Percentiles rank a stretch among this genome's conserved stretches.
Evolutionary conservation across 2,888 invertebrate species (phyloP).

Genomic region (Ellobium chinense): DNA sequence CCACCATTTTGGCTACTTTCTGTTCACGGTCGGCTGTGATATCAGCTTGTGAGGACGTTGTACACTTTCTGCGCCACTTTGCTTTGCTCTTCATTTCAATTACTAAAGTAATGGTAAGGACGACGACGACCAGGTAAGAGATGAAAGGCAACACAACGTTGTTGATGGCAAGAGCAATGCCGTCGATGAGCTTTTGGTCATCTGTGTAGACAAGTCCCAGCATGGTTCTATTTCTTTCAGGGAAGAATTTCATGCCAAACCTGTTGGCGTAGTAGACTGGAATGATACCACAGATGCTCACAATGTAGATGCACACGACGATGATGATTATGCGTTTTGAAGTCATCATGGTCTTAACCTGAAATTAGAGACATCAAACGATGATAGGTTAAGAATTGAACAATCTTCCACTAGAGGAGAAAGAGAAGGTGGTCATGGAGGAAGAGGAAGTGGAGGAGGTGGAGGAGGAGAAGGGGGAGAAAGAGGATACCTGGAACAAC

Average conservation of each 20-base stretch:
- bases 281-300: not conserved
- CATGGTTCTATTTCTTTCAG: not conserved
- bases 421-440: too few relatives aligned
- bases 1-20: slow-evolving; percentile 22
- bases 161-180: not conserved
- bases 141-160: slow-evolving; percentile 5
- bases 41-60: not conserved
- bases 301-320: not conserved
- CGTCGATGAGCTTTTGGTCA: not conserved
- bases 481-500: too few relatives aligned
- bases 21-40: not conserved
- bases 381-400: too few relatives aligned
- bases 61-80: not conserved
- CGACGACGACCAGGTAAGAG: not conserved
- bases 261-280: not conserved
- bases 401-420: too few relatives aligned
- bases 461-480: too few relatives aligned
- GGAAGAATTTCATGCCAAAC: not conserved
- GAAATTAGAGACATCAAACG: too few relatives aligned
- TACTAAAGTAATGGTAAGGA: not conserved
- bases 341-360: slow-evolving; percentile 13
- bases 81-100: not conserved
- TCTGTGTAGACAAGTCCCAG: not conserved
- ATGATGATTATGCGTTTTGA: not conserved
- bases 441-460: too few relatives aligned